A percentile compares a stretch with the other conserved stretches of the same genome.
Evolutionary conservation across 2,888 invertebrate genomes (phyloP).

Genomic region (Drosophila kambysellisi): DNA sequence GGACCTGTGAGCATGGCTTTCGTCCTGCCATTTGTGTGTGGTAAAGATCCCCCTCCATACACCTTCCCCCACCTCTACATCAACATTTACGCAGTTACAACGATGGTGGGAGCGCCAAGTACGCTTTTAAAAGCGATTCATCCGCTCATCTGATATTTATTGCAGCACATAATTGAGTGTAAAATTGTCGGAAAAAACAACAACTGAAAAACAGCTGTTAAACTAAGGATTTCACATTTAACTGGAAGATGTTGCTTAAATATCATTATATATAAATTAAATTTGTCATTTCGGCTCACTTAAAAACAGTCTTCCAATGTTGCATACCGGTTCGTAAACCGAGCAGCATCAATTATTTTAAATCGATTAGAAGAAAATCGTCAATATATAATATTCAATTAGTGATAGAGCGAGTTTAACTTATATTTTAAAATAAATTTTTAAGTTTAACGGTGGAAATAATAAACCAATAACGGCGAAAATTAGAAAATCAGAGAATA

Average conservation of each 20-base stretch:
- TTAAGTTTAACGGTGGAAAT: background rate
- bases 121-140: conserved; percentile 79
- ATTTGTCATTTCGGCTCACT: background rate
- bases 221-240: background rate
- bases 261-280: background rate
- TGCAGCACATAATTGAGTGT: conserved; percentile 77
- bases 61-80: conserved; percentile 3
- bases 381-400: background rate
- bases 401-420: background rate
- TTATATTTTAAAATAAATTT: too few relatives aligned
- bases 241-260: background rate
- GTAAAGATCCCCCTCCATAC: conserved; percentile 4
- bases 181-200: conserved; percentile 58
- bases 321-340: background rate
- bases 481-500: background rate
- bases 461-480: rapidly evolving
- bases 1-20: conserved; percentile 41
- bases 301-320: background rate
- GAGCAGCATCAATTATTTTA: background rate
- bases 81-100: conserved; percentile 33
- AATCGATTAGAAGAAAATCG: background rate
- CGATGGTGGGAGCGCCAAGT: conserved; percentile 70
- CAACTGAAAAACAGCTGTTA: conserved; percentile 41
- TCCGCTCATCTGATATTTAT: conserved; percentile 69
- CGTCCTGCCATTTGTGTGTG: conserved; percentile 42